phyloP scores from a whole-genome alignment of 2,797 vertebrate genomes.

The Dipus sagitta region DNA sequence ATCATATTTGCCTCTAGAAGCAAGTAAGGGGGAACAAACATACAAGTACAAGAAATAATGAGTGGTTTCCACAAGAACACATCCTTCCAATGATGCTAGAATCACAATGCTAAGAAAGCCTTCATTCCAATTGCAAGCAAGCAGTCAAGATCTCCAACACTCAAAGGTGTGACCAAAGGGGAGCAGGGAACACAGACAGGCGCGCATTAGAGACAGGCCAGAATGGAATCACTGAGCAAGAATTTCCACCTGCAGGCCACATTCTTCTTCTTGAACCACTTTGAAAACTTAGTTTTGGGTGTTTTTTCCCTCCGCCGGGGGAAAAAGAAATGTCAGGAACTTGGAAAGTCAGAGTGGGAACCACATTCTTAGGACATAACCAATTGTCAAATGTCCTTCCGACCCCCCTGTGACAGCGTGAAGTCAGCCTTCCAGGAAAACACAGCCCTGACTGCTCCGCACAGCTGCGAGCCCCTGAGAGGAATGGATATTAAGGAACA shows the following conservation, averaged over 20 bases:
- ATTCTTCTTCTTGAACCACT: conserved; percentile 4
- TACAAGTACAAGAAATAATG: not conserved
- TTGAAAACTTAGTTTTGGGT: conserved; percentile 9
- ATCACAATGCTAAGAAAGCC: not conserved
- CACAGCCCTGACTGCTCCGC: not conserved
- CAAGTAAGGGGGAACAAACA: not conserved
- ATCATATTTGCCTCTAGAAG: not conserved
- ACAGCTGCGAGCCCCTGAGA: not conserved
- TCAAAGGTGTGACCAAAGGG: not conserved
- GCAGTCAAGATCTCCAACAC: conserved; percentile 15
- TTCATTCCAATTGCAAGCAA: not conserved
- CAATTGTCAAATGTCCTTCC: conserved; percentile 6
- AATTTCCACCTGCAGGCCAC: not conserved
- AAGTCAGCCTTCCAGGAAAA: conserved; percentile 15
- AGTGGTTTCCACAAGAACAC: not conserved
- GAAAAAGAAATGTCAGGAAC: not conserved
- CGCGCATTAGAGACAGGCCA: not conserved
- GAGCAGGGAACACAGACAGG: not conserved
- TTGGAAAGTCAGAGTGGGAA: not conserved
- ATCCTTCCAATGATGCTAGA: not conserved
- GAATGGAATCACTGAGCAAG: not conserved
- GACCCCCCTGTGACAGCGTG: not conserved
- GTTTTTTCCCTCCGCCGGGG: not conserved
- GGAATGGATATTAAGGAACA: conserved; percentile 5
- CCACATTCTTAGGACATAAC: not conserved